phyloP scores from a whole-genome alignment of 1,140 invertebrate species.

The Hypothenemus hampei region DNA sequence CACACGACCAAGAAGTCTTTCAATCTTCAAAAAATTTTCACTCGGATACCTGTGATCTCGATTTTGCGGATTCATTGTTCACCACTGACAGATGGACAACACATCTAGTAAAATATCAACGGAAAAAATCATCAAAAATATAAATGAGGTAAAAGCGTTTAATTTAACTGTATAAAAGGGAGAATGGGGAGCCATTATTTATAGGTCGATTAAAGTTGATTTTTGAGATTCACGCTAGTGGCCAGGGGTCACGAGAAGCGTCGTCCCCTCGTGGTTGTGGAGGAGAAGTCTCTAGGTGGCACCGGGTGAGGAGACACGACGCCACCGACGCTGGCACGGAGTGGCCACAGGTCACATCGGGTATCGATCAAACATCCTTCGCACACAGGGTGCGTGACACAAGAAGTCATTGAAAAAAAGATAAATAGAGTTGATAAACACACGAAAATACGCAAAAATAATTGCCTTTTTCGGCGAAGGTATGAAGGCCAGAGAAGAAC shows the following conservation, averaged over 20 bases:
- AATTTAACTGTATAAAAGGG: too few relatives aligned
- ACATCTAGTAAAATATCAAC: too few relatives aligned
- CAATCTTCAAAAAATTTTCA: too few relatives aligned
- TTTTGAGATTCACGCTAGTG: slow-evolving; percentile 33
- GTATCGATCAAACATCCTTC: slow-evolving; percentile 36
- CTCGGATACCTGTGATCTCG: too few relatives aligned
- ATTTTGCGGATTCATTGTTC: too few relatives aligned
- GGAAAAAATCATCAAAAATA: too few relatives aligned
- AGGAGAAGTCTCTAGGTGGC: slow-evolving; percentile 30
- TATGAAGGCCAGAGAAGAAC: too few relatives aligned
- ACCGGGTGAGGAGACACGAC: slow-evolving; percentile 16
- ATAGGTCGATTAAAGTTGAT: too few relatives aligned
- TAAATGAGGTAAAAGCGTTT: too few relatives aligned
- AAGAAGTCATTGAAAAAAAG: slow-evolving; percentile 16
- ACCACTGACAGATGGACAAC: too few relatives aligned
- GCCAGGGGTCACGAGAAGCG: slow-evolving; percentile 33
- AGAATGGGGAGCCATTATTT: too few relatives aligned
- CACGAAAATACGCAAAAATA: neutral
- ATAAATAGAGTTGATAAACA: slow-evolving; percentile 22
- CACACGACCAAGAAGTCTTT: slow-evolving; percentile 15
- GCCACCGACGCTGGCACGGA: slow-evolving; percentile 33
- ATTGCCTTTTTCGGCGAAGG: too few relatives aligned
- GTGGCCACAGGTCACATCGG: slow-evolving; percentile 38
- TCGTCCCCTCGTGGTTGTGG: slow-evolving; percentile 24
- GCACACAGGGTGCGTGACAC: slow-evolving; percentile 24